Conservation (phyloP, 2,113 vertebrate species). For the Eurystomus gularis region DNA sequence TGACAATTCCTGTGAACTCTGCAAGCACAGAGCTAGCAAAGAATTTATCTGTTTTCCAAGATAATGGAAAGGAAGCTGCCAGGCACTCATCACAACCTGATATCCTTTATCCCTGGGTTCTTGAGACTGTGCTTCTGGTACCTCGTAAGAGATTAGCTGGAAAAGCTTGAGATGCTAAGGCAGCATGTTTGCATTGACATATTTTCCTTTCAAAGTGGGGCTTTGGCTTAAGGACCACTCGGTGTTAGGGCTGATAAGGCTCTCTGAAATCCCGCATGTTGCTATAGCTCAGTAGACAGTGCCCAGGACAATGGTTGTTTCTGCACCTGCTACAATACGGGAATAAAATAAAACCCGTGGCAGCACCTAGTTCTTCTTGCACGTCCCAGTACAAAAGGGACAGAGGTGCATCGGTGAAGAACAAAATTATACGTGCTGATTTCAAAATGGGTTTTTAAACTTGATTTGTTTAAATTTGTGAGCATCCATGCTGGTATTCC, state of each 20-base stretch:
- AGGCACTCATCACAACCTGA: background rate
- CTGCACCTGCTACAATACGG: background rate
- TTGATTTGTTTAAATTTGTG: background rate
- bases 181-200: background rate
- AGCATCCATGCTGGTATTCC: background rate
- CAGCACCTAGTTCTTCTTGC: background rate
- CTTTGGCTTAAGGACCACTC: conserved; percentile 26
- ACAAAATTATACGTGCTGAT: background rate
- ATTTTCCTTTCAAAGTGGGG: conserved; percentile 2
- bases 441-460: background rate
- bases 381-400: background rate
- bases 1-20: background rate
- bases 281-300: background rate
- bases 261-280: background rate
- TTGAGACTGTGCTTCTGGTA: background rate
- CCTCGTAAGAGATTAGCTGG: background rate
- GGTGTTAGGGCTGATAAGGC: background rate
- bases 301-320: background rate
- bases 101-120: background rate
- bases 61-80: background rate
- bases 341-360: background rate
- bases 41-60: background rate
- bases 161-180: conserved; percentile 10
- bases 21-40: background rate
- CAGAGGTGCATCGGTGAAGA: background rate